These are phyloP conservation scores for Drosophila longiperda DNA, from an alignment of 2,888 invertebrate genomes.

Conservation along the genomic window DNA sequence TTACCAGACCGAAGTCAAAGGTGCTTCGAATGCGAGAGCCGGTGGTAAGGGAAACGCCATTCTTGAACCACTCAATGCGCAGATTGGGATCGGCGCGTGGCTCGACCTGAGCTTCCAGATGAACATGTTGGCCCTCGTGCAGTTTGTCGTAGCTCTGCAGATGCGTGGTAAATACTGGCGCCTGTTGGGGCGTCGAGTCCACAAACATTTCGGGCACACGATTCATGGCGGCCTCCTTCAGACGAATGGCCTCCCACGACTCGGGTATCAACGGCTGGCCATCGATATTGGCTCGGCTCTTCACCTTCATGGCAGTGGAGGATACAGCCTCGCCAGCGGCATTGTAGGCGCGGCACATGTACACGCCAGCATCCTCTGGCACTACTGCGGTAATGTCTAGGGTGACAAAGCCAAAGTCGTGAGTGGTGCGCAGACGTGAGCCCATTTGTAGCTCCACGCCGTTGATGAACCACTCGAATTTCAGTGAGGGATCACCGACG, in stretches of 20 bases:
- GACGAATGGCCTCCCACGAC: slow-evolving; percentile 95
- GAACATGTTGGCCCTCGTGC: slow-evolving; percentile 94
- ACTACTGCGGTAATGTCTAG: slow-evolving; percentile 95
- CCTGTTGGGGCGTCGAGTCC: slow-evolving; percentile 93
- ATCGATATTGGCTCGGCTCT: slow-evolving; percentile 91
- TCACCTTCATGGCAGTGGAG: slow-evolving; percentile 95
- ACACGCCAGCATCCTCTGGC: slow-evolving; percentile 95
- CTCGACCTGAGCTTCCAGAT: slow-evolving; percentile 95
- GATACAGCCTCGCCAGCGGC: slow-evolving; percentile 97
- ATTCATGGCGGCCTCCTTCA: slow-evolving; percentile 96
- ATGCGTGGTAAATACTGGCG: slow-evolving; percentile 98
- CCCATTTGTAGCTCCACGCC: slow-evolving; percentile 97
- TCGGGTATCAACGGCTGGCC: slow-evolving; percentile 95
- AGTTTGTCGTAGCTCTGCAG: slow-evolving; percentile 93
- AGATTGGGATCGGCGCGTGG: slow-evolving; percentile 95
- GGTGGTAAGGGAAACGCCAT: slow-evolving; percentile 93
- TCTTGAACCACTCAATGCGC: slow-evolving; percentile 96
- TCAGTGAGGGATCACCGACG: slow-evolving; percentile 95
- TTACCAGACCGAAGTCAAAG: slow-evolving; percentile 98
- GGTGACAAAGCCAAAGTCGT: slow-evolving; percentile 97
- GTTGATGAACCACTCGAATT: slow-evolving; percentile 98
- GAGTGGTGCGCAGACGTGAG: slow-evolving; percentile 95
- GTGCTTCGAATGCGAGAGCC: slow-evolving; percentile 96
- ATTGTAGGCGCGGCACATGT: slow-evolving; percentile 97
- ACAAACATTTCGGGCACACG: slow-evolving; percentile 95